Percentiles rank a stretch among this genome's conserved stretches.
phyloP scores from a whole-genome alignment of 2,888 invertebrate species.

The Bedellia somnulentella region DNA sequence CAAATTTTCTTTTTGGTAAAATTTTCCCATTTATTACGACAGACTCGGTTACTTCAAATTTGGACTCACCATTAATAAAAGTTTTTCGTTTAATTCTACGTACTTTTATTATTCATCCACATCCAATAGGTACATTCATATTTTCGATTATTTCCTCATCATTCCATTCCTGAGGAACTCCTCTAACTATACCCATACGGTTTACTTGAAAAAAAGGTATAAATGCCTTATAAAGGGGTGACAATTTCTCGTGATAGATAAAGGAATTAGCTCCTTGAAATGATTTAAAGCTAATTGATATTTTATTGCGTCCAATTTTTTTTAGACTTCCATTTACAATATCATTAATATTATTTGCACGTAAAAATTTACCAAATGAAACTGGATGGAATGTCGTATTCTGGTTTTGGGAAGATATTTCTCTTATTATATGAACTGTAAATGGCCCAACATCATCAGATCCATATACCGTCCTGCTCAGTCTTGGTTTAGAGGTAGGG shows the following conservation, averaged over 20 bases:
- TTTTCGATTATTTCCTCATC: background rate
- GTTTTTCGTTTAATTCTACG: background rate
- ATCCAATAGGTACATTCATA: background rate
- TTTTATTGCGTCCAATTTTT: background rate
- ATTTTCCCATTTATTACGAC: background rate
- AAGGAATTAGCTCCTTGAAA: background rate
- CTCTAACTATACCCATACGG: background rate
- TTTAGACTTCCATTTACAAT: background rate
- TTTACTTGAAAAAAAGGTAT: background rate
- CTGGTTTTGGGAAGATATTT: too few species aligned
- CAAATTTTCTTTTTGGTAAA: background rate
- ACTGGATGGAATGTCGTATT: too few species aligned
- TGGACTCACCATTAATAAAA: too few species aligned
- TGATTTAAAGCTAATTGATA: background rate
- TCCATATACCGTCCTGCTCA: background rate
- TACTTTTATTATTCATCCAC: background rate
- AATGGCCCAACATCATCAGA: background rate
- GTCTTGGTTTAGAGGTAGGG: too few species aligned
- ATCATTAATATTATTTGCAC: background rate
- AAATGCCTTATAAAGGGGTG: background rate
- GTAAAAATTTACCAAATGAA: too few species aligned
- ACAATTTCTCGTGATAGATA: background rate
- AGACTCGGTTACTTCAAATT: too few species aligned
- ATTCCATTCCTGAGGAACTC: background rate
- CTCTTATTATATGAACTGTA: too few species aligned